These are phyloP conservation scores for Ellobium chinense DNA, from an alignment of 2,888 invertebrate species.

Conservation along the genomic window DNA sequence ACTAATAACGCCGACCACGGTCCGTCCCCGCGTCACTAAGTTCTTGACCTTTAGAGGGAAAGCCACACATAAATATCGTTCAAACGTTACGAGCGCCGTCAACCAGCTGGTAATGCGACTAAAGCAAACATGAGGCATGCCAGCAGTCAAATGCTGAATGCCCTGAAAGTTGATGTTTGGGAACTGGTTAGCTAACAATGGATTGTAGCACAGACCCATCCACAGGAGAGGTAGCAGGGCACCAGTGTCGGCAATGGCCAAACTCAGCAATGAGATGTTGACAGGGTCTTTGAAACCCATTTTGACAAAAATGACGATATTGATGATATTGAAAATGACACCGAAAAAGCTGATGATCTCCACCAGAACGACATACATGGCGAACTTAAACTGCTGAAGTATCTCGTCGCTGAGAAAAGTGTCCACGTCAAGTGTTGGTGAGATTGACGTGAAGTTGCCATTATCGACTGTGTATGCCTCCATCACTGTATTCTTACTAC, in stretches of 20 bases:
- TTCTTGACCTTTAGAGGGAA: neutral
- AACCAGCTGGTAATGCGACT: neutral
- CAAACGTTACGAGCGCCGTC: neutral
- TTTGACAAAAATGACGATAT: neutral
- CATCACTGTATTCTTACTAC: no score
- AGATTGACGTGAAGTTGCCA: no score
- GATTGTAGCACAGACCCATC: constrained; percentile 12
- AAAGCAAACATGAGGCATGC: neutral
- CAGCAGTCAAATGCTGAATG: constrained; percentile 3
- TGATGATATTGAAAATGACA: constrained; percentile 3
- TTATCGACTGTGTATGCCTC: no score
- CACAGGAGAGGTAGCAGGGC: constrained; percentile 4
- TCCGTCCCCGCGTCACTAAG: neutral
- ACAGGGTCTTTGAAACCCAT: neutral
- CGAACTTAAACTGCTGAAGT: neutral
- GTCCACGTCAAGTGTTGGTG: no score
- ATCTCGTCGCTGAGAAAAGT: constrained; percentile 9
- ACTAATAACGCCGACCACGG: no score
- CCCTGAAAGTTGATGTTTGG: neutral
- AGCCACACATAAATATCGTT: neutral
- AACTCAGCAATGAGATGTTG: neutral
- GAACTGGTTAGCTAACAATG: neutral
- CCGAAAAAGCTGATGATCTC: neutral
- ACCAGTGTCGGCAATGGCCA: constrained; percentile 5
- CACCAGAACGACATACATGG: neutral